Evolutionary conservation across 2,113 vertebrate genomes (phyloP), one percentile per base, ranked within the genome.

Genomic region (Labrus mixtus): DNA sequence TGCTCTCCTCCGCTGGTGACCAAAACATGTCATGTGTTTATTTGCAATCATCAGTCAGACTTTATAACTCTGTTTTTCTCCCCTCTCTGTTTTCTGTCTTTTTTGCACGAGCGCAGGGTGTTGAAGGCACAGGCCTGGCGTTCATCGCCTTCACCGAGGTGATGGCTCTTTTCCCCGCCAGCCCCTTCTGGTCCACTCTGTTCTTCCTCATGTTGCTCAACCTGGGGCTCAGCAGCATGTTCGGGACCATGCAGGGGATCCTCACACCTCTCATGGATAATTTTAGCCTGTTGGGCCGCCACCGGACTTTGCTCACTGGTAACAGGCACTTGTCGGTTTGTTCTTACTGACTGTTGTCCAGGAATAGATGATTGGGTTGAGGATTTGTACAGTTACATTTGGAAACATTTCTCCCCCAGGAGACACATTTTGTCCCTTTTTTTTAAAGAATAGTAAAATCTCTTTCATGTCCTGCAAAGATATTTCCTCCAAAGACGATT

Each of bases 191-290:
- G 98, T 99, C 98, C 0, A 93, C 96, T n/a, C 95, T 99, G 92
- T 99, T 99, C 90, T 99, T 99, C 95, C 89, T 99, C 78, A 99
- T 99, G 98, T 94, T 99, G 81, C 97, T 99, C 82, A 99, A 99
- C 91, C 93, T 99, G 93, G 98, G 98, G 39, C 84, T 99, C 83
- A 97, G 98, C 62, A 99, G 97, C 90, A 99, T 99, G 98, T 98
- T 99, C 0, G 98, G 98, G 43, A 99, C 97, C 90, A 99, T 99
- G 97, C 97, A 98, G 0, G 98, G 98, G 76, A 99, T 99, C 94
- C 97, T 97, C 73, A 99, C 98, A 0, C 97, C 98, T 55, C 95
- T 99, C 92, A 97, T 97, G 54, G 98, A 99, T 89, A 99, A 97
- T 85, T 99, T 99, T 90, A 96, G 93, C 92, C 85, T 97, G 57